Evolutionary conservation across 2,113 vertebrate genomes (phyloP).

Genomic region (Pluvialis apricaria): DNA sequence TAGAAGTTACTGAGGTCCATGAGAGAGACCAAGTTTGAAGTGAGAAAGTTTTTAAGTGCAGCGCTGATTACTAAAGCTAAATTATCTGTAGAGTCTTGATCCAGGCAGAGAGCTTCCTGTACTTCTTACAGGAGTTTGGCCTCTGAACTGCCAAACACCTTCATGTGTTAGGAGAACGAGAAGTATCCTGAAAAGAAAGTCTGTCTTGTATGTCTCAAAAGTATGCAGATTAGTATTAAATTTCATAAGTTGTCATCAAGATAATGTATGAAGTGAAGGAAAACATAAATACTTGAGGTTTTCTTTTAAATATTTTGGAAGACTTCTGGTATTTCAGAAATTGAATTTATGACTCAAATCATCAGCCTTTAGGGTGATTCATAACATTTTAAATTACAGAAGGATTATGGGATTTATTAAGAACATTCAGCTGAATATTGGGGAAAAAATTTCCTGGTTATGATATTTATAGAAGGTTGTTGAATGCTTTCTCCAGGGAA

Average conservation of each 20-base stretch:
- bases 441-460: not conserved
- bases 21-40: not conserved
- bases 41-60: not conserved
- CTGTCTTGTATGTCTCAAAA: not conserved
- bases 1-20: not conserved
- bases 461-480: not conserved
- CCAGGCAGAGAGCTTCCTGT: not conserved
- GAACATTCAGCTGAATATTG: not conserved
- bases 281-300: not conserved
- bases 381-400: not conserved
- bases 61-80: not conserved
- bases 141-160: not conserved
- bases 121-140: not conserved
- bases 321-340: not conserved
- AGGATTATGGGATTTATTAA: slow-evolving; percentile 12
- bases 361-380: not conserved
- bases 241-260: not conserved
- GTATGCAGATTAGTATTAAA: not conserved
- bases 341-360: not conserved
- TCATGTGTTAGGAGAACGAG: not conserved
- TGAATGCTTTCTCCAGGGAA: not conserved
- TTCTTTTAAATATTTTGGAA: not conserved
- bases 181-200: not conserved
- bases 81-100: not conserved
- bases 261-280: not conserved